A percentile compares a stretch with the other conserved stretches of the same genome.
phyloP scores from a whole-genome alignment of 2,888 invertebrate genomes.

The Cerastis leucographa region DNA sequence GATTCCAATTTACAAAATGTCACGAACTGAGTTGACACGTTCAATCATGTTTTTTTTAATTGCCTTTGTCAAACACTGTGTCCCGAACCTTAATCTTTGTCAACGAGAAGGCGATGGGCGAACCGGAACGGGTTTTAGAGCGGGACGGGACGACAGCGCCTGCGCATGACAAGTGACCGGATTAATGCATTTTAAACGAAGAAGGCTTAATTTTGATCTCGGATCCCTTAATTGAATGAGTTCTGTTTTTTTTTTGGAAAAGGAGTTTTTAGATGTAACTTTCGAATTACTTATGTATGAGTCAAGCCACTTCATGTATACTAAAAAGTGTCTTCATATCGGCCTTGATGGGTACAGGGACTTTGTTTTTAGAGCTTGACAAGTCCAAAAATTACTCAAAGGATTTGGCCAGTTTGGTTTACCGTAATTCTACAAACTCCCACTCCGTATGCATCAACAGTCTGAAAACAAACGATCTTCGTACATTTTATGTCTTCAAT shows the following conservation, averaged over 20 bases:
- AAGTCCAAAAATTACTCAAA: slow-evolving; percentile 11
- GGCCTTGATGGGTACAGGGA: slow-evolving; percentile 31
- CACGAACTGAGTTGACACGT: slow-evolving; percentile 78
- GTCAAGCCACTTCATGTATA: slow-evolving; percentile 34
- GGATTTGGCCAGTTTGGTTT: not conserved
- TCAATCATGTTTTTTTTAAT: slow-evolving; percentile 72
- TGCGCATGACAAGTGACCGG: slow-evolving; percentile 89
- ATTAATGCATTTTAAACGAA: slow-evolving; percentile 90
- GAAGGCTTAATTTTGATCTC: slow-evolving; percentile 89
- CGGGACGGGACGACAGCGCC: slow-evolving; percentile 79
- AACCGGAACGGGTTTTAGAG: slow-evolving; percentile 87
- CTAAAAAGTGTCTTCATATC: slow-evolving; percentile 39
- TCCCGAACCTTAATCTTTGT: slow-evolving; percentile 83
- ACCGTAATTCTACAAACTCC: not conserved
- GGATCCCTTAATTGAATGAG: slow-evolving; percentile 86
- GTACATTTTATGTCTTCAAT: not conserved
- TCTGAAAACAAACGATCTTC: not conserved
- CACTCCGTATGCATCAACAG: not conserved
- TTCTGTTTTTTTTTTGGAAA: slow-evolving; percentile 72
- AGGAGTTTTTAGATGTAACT: slow-evolving; percentile 62
- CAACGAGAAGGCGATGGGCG: slow-evolving; percentile 79
- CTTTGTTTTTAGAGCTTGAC: slow-evolving; percentile 36
- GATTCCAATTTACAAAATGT: slow-evolving; percentile 82
- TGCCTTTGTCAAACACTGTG: slow-evolving; percentile 76
- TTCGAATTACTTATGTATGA: slow-evolving; percentile 60